Evolutionary conservation across 1,140 invertebrate genomes (phyloP).

Genomic region (Drepana arcuata): DNA sequence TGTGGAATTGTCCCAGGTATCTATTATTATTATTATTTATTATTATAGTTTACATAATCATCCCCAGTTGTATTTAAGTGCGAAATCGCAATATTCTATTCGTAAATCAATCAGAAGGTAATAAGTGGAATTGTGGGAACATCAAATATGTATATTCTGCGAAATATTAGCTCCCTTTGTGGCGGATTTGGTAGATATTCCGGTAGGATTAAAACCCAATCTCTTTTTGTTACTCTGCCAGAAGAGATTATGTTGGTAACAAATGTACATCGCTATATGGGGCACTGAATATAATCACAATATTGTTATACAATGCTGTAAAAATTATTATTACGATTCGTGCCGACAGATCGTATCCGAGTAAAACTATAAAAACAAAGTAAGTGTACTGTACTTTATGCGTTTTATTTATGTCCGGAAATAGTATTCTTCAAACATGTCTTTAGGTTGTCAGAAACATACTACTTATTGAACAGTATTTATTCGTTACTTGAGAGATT

Average conservation of each 20-base stretch:
- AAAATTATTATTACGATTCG: constrained; percentile 14
- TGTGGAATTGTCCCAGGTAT: no score
- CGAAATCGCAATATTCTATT: constrained; percentile 9
- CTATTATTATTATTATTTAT: no score
- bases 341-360: constrained; percentile 7
- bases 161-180: constrained; percentile 24
- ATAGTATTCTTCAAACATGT: background rate
- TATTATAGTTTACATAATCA: no score
- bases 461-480: no score
- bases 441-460: no score
- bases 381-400: background rate
- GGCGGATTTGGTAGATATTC: constrained; percentile 23
- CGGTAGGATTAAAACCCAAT: constrained; percentile 43
- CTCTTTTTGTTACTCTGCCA: constrained; percentile 42
- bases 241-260: constrained; percentile 29
- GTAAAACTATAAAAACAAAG: constrained; percentile 4
- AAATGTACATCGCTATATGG: constrained; percentile 18
- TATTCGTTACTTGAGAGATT: no score
- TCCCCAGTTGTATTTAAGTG: no score
- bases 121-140: constrained; percentile 17
- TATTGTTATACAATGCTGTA: constrained; percentile 14
- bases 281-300: constrained; percentile 12
- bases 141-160: constrained; percentile 21
- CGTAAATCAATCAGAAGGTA: constrained; percentile 22
- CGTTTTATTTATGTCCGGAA: background rate